Evolutionary conservation across 1,140 invertebrate species (phyloP).

Genomic region (Oreohelix idahoensis): DNA sequence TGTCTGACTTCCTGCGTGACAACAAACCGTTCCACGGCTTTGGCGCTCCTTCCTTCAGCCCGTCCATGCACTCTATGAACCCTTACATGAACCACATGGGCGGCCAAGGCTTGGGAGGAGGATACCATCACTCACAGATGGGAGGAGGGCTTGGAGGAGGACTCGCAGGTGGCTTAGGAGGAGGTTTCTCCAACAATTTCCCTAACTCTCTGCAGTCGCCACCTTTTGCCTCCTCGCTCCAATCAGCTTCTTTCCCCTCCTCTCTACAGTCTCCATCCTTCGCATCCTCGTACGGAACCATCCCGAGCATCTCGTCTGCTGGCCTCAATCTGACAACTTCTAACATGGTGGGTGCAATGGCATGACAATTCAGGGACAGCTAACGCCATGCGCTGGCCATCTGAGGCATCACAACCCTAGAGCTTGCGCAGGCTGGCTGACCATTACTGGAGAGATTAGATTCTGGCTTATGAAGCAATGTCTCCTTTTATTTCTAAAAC

Average conservation of each 20-base stretch:
- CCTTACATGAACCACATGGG: slow-evolving; percentile 59
- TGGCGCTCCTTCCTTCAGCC: slow-evolving; percentile 55
- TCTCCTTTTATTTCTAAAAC: too few species aligned
- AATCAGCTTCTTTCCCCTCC: slow-evolving; percentile 53
- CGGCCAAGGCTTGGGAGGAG: slow-evolving; percentile 57
- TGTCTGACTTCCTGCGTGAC: slow-evolving; percentile 66
- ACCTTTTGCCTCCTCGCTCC: slow-evolving; percentile 21
- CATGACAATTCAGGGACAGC: slow-evolving; percentile 52
- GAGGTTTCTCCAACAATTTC: slow-evolving; percentile 13
- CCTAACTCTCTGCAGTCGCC: slow-evolving; percentile 33
- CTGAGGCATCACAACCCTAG: too few species aligned
- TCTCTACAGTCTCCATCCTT: slow-evolving; percentile 59
- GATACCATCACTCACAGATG: slow-evolving; percentile 52
- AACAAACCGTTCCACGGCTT: slow-evolving; percentile 64
- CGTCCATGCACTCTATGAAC: slow-evolving; percentile 67
- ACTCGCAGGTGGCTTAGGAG: slow-evolving; percentile 35
- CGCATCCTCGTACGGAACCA: slow-evolving; percentile 42
- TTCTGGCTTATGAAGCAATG: too few species aligned
- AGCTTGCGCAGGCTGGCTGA: too few species aligned
- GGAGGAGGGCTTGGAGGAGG: slow-evolving; percentile 46
- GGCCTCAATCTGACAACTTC: slow-evolving; percentile 65
- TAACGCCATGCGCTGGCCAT: too few species aligned
- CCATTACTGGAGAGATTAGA: too few species aligned
- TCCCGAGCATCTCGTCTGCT: slow-evolving; percentile 53
- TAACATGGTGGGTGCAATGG: slow-evolving; percentile 70